phyloP scores from a whole-genome alignment of 2,113 vertebrate species.

The Phasianus colchicus region DNA sequence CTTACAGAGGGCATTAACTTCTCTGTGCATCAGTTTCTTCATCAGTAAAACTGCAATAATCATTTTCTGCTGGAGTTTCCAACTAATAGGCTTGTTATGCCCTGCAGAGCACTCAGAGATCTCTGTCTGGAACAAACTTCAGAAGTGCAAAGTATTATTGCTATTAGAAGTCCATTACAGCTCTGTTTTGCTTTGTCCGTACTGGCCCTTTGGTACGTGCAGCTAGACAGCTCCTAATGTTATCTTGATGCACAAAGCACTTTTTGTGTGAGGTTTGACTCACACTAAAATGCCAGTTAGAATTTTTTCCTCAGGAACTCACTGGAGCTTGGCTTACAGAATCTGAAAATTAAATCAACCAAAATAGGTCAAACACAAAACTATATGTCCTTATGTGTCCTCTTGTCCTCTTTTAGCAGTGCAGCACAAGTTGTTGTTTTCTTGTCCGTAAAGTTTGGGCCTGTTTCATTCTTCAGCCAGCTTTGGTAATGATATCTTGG shows the following conservation, averaged over 20 bases:
- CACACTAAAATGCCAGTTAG: slow-evolving; percentile 79
- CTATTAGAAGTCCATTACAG: slow-evolving; percentile 18
- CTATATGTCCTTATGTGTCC: slow-evolving; percentile 82
- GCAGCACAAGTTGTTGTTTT: slow-evolving; percentile 67
- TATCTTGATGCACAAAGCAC: slow-evolving; percentile 77
- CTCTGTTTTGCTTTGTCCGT: slow-evolving; percentile 41
- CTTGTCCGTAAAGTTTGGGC: slow-evolving; percentile 55
- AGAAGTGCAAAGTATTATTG: background rate
- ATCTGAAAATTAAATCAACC: slow-evolving; percentile 81
- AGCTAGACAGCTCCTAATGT: slow-evolving; percentile 67
- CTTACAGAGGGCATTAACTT: background rate
- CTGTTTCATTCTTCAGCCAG: slow-evolving; percentile 62
- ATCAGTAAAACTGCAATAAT: background rate
- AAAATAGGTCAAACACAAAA: slow-evolving; percentile 80
- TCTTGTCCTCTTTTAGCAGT: slow-evolving; percentile 71
- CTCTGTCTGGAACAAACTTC: background rate
- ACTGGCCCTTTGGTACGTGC: slow-evolving; percentile 55
- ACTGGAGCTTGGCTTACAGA: slow-evolving; percentile 80
- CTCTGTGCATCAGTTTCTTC: background rate
- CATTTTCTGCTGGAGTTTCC: background rate
- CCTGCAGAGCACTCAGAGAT: background rate
- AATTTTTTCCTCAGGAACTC: slow-evolving; percentile 79
- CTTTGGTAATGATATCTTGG: background rate
- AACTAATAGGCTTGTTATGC: background rate
- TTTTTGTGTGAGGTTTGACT: slow-evolving; percentile 75